Percentiles rank a stretch among this genome's conserved stretches.
phyloP scores from a whole-genome alignment of 1,140 invertebrate species.

The Diorhabda carinulata region DNA sequence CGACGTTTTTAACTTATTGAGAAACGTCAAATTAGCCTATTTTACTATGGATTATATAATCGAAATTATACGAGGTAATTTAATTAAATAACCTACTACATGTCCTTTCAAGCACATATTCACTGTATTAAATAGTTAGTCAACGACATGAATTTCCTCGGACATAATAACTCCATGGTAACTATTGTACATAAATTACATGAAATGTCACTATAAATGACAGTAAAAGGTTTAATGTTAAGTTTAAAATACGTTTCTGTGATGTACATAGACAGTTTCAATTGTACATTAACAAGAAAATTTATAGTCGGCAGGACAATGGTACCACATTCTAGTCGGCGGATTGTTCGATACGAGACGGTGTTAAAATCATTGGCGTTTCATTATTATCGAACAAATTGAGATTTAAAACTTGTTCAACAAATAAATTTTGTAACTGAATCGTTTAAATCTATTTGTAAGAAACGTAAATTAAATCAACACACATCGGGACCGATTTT shows the following conservation, averaged over 20 bases:
- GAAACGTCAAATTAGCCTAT: too few species aligned
- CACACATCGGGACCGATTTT: too few species aligned
- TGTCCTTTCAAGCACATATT: too few species aligned
- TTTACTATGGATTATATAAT: too few species aligned
- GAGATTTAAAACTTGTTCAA: neutral
- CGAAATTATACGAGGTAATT: too few species aligned
- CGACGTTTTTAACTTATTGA: too few species aligned
- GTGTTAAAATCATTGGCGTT: constrained; percentile 12
- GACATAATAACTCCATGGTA: constrained; percentile 11
- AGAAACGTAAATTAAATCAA: neutral
- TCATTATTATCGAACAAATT: neutral
- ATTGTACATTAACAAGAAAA: constrained; percentile 17
- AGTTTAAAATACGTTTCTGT: constrained; percentile 14
- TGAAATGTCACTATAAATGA: constrained; percentile 12
- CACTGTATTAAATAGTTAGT: too few species aligned
- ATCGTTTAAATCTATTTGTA: too few species aligned
- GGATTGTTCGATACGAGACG: neutral
- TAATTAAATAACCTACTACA: too few species aligned
- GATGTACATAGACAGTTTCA: constrained; percentile 20
- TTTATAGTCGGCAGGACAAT: constrained; percentile 17
- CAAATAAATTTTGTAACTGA: neutral
- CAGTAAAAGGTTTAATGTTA: constrained; percentile 19
- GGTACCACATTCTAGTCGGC: constrained; percentile 6
- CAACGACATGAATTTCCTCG: neutral
- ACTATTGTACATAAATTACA: constrained; percentile 18